A percentile compares a stretch with the other conserved stretches of the same genome.
Evolutionary conservation across 2,888 invertebrate species (phyloP).

Genomic region (Conomelus anceps): DNA sequence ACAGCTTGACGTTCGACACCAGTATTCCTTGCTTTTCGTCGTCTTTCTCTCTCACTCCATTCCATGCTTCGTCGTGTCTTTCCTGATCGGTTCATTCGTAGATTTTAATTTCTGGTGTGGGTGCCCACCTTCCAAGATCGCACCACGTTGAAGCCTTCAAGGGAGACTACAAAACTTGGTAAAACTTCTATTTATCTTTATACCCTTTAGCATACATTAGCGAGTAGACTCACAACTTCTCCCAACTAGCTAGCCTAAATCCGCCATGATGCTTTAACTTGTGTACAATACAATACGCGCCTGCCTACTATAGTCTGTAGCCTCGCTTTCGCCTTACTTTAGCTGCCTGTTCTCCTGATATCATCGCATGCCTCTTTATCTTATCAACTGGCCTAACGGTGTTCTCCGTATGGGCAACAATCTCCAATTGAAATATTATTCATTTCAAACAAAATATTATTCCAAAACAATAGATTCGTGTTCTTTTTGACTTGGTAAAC

Average conservation of each 20-base stretch:
- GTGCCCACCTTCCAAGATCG: not conserved
- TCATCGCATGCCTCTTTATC: not conserved
- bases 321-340: not conserved
- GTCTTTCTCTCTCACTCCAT: not conserved
- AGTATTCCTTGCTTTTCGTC: not conserved
- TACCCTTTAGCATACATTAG: not conserved
- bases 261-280: not conserved
- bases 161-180: not conserved
- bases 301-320: not conserved
- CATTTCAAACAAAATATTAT: not conserved
- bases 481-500: not conserved
- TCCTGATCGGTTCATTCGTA: not conserved
- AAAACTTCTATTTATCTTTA: not conserved
- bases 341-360: not conserved
- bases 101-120: not conserved
- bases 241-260: not conserved
- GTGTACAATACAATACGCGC: not conserved
- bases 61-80: not conserved
- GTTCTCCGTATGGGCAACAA: no score
- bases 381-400: not conserved
- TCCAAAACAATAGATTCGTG: not conserved
- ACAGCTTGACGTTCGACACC: not conserved
- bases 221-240: not conserved
- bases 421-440: not conserved
- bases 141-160: not conserved